Evolutionary conservation across 2,888 invertebrate genomes (phyloP), one percentile per base, ranked within the genome.

Genomic region (Dioctria linearis): DNA sequence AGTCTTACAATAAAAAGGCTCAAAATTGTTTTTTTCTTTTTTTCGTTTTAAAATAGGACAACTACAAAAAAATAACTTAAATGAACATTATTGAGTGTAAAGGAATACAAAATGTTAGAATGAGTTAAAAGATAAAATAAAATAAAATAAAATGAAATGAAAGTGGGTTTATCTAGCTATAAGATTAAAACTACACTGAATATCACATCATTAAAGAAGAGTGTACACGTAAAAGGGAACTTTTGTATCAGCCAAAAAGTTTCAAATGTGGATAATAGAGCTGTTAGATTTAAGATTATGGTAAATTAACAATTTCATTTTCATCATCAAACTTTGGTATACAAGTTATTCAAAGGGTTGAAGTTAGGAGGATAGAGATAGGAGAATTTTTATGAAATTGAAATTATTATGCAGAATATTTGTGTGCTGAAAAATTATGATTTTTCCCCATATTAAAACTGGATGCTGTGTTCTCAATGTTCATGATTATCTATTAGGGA

Each of bases 401-500:
- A 46, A 6, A 46, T 46, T 46, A 46, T 46, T 46, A 8, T 46
- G 25, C 25, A 25, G 25, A 25, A 25, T 25, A 6, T 46, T 46
- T 6, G 5, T 46, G 46, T 46, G 46, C 46, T 46, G 8, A 46
- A 25, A 46, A 46, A 46, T 8, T 46, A 5, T 46, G 46, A 46
- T 6, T 8, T 46, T 46, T 8, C 8, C 46, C 8, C 46, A 46
- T 6, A 46, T 6, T 8, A 46, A 46, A 46, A 25, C 25, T 25
- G 0, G 25, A 25, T 25, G 2, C 25, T 25, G 25, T 25, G 46
- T 46, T 0, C 8, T 79, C 46, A 79, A 46, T 67, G 51, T 61
- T 87, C 86, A 82, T 87, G 88, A 85, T 87, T 86, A 82, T 90
- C 83, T 88, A 92, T 92, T 79, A 92, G 87, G 66, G 92, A 92